Conservation (phyloP, 1,140 invertebrate species). For the Tenebrio molitor region DNA sequence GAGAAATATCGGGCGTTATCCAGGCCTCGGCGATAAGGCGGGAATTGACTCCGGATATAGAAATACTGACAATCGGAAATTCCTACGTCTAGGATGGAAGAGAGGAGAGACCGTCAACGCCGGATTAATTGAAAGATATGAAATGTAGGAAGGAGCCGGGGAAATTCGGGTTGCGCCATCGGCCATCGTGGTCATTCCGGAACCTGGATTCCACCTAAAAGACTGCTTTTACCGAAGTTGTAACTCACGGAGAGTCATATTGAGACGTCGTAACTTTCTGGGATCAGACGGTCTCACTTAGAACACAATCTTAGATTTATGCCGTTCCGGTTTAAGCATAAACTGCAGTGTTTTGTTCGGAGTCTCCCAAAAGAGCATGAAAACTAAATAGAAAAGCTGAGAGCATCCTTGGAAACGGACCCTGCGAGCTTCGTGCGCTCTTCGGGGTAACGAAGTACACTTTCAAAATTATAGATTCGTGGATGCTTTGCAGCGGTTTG, state of each 20-base stretch:
- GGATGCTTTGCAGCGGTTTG: too few relatives aligned
- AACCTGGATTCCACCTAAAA: neutral
- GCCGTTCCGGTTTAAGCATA: conserved; percentile 11
- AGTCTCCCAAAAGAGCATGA: neutral
- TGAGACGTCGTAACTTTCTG: too few relatives aligned
- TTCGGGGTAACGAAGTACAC: too few relatives aligned
- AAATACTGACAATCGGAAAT: conserved; percentile 55
- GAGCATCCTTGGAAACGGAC: too few relatives aligned
- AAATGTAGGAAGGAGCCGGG: conserved; percentile 15
- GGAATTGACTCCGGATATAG: conserved; percentile 51
- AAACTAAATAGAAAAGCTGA: conserved; percentile 1
- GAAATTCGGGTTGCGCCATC: conserved; percentile 30
- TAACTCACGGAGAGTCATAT: too few relatives aligned
- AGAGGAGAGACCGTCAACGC: conserved; percentile 30
- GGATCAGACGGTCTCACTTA: conserved; percentile 24
- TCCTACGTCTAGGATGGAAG: conserved; percentile 43
- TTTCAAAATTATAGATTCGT: too few relatives aligned
- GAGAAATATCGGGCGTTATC: conserved; percentile 40
- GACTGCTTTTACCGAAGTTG: neutral
- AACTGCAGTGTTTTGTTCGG: conserved; percentile 12
- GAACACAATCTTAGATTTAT: conserved; percentile 27
- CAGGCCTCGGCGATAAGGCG: conserved; percentile 29
- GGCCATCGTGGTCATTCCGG: neutral
- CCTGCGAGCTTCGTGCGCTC: too few relatives aligned
- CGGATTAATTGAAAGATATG: conserved; percentile 53